Conservation (phyloP, 2,888 invertebrate genomes). For the Campoplex nolae region DNA sequence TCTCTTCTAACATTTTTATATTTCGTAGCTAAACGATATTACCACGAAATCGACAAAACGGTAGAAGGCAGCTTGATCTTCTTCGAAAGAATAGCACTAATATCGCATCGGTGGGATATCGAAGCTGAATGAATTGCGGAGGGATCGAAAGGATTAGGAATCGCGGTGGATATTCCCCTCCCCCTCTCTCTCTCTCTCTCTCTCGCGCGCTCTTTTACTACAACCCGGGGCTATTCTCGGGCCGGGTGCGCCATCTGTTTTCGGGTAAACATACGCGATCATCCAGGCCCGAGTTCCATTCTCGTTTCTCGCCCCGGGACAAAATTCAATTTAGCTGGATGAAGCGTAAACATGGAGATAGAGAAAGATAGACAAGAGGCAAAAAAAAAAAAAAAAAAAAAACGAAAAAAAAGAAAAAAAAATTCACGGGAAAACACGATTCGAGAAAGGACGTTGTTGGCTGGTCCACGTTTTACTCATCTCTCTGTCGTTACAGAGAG, state of each 20-base stretch:
- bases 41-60: neutral
- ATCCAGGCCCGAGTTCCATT: constrained; percentile 75
- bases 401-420: constrained; percentile 68
- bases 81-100: constrained; percentile 4
- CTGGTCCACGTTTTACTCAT: constrained; percentile 47
- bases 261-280: constrained; percentile 81
- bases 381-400: constrained; percentile 23
- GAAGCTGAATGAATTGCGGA: constrained; percentile 65
- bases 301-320: constrained; percentile 79
- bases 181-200: neutral
- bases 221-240: constrained; percentile 77
- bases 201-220: constrained; percentile 70
- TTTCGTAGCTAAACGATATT: neutral
- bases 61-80: constrained; percentile 2
- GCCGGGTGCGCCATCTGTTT: constrained; percentile 81
- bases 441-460: constrained; percentile 57
- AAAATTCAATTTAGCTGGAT: constrained; percentile 82
- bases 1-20: neutral
- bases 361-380: constrained; percentile 26
- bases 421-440: constrained; percentile 74
- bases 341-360: constrained; percentile 79
- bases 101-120: constrained; percentile 52
- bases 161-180: constrained; percentile 61
- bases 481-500: constrained; percentile 55
- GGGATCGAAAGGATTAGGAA: constrained; percentile 80